Conservation (phyloP, 2,113 vertebrate genomes). For the Callithrix jacchus region DNA sequence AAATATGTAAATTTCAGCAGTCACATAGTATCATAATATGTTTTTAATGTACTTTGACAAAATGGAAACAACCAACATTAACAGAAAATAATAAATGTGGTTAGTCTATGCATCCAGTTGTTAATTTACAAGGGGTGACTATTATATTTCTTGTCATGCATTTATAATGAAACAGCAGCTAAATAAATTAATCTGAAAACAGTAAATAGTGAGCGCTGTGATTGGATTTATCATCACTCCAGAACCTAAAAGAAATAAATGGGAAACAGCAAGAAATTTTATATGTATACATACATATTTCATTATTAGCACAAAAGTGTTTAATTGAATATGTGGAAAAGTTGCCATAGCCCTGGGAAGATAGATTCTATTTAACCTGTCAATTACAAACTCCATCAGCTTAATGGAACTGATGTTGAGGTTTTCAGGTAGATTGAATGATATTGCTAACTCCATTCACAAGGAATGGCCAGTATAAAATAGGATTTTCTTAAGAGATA, state of each 20-base stretch:
- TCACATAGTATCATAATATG: constrained; percentile 80
- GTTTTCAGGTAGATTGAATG: constrained; percentile 73
- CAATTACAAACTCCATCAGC: constrained; percentile 71
- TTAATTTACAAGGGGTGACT: constrained; percentile 79
- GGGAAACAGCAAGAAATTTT: constrained; percentile 4
- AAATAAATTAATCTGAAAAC: constrained; percentile 72
- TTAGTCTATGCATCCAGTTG: constrained; percentile 64
- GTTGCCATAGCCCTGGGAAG: constrained; percentile 60
- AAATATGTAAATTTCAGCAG: constrained; percentile 80
- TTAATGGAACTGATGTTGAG: constrained; percentile 77
- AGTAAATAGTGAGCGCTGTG: constrained; percentile 14
- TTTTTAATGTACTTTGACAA: constrained; percentile 85
- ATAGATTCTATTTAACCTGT: constrained; percentile 67
- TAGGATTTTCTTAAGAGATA: constrained; percentile 82
- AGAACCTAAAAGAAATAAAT: constrained; percentile 51
- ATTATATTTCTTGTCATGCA: constrained; percentile 70
- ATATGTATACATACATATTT: too few relatives aligned
- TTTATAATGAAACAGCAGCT: constrained; percentile 72
- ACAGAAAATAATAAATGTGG: constrained; percentile 78
- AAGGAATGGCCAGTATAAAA: constrained; percentile 81
- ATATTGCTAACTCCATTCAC: constrained; percentile 81
- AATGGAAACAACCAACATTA: constrained; percentile 80
- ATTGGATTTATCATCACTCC: constrained; percentile 32
- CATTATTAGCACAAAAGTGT: constrained; percentile 27
- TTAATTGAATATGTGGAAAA: constrained; percentile 55